A percentile compares a stretch with the other conserved stretches of the same genome.
Evolutionary conservation across 2,888 invertebrate genomes (phyloP).

Genomic region (Aquatica leii): DNA sequence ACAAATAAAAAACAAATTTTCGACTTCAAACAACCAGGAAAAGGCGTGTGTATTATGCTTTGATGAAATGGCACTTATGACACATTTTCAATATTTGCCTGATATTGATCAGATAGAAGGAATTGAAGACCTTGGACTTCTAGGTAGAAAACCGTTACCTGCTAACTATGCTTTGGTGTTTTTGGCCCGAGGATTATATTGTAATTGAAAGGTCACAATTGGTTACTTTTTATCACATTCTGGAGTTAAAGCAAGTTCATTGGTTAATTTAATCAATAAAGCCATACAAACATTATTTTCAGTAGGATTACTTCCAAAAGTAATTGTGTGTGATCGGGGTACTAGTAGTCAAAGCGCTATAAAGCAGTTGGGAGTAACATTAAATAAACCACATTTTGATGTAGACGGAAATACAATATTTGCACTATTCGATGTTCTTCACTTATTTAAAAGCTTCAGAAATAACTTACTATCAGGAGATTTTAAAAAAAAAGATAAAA

Average conservation of each 20-base stretch:
- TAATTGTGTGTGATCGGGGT: background rate
- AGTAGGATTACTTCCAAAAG: background rate
- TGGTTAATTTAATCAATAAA: constrained; percentile 1
- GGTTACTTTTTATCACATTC: background rate
- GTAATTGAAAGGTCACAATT: background rate
- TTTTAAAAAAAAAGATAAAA: too few species aligned
- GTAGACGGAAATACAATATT: background rate
- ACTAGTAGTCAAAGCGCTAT: background rate
- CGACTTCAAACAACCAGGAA: too few species aligned
- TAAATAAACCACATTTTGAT: background rate
- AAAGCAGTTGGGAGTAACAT: background rate
- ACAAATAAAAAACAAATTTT: too few species aligned
- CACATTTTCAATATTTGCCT: background rate
- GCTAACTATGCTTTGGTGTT: background rate
- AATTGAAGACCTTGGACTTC: background rate
- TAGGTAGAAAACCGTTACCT: background rate
- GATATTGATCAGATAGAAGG: background rate
- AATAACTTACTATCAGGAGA: background rate
- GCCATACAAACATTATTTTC: background rate
- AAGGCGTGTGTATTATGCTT: background rate
- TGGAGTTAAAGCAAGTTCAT: background rate
- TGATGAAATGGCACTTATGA: background rate
- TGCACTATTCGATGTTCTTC: background rate
- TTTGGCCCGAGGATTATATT: background rate
- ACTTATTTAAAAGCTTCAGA: constrained; percentile 3